Base-by-base conservation (phyloP, 37 sponge, comb jelly and placozoan species). In the Chondrilla cf. caribensis region DNA sequence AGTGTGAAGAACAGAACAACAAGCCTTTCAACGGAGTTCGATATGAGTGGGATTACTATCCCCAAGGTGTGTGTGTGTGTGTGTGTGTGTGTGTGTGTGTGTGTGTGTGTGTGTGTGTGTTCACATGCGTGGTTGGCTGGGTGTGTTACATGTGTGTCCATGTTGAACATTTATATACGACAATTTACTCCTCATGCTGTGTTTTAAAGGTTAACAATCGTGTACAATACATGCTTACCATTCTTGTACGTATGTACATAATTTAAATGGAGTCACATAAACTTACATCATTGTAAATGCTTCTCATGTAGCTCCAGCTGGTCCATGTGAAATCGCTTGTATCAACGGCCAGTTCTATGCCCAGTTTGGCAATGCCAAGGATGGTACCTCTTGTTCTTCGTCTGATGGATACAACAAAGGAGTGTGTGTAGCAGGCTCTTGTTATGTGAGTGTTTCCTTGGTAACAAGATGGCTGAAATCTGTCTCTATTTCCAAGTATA, bases 1-100 rank as follows among this genome's bases (percentile, higher is more conserved):
- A 92, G 97, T 77, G 89, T 78, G 65, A 92, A 93, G 37, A 94
- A 92, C 41, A 89, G 90, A 29, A 93, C 92, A 85, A 76, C 82
- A 4, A 91, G 91, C 78, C 80, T 85, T 22, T 94, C 97, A 73
- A 91, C 87, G 83, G 92, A 87, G 87, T 93, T 89, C 8, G 90
- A 95, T 18, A 98, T 43, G 40, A 41, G 87, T 42, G 87, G 84
- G 14, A 91, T 91, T 29, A 89, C 83, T 51, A 95, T 95, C 0
- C 98, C 98, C 51, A 47, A 47, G 51, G 51, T 47, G 7, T 38
- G 26, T 33, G 80, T 39, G 29, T 57, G 58, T 19, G 82, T 60
- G 65, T 80, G 81, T 60, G 39, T 60, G 81, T 80, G 64, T 80
- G 81, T 80, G 81, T 80, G 81, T 80, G 64, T 80, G 64, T 80